Conservation (phyloP, 1,140 invertebrate species). For the Colletes gigas region DNA sequence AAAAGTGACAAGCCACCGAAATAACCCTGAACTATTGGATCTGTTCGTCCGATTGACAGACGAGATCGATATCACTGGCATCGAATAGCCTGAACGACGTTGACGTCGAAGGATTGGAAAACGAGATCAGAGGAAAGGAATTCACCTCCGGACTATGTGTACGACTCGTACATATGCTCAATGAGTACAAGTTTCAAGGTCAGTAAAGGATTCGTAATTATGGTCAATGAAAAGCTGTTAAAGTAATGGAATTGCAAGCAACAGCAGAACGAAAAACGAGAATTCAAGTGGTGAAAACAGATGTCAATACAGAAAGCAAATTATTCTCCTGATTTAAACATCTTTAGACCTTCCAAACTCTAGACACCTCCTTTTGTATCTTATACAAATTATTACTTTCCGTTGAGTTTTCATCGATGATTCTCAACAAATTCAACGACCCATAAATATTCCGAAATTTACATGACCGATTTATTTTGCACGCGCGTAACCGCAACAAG, state of each 20-base stretch:
- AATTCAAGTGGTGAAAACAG: neutral
- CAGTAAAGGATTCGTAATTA: conserved; percentile 36
- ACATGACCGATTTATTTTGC: neutral
- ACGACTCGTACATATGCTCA: conserved; percentile 9
- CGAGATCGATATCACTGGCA: conserved; percentile 11
- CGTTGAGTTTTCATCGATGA: no score
- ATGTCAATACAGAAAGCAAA: no score
- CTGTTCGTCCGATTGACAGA: neutral
- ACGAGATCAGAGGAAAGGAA: conserved; percentile 48
- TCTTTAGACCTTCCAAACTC: no score
- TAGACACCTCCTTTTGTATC: no score
- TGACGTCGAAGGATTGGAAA: neutral
- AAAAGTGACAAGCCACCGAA: neutral
- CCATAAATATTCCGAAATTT: no score
- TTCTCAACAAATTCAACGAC: no score
- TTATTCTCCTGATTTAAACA: no score
- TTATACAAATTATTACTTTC: no score
- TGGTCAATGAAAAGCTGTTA: conserved; percentile 27
- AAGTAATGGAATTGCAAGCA: neutral
- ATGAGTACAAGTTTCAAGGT: conserved; percentile 41
- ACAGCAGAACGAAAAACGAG: neutral
- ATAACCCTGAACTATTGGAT: conserved; percentile 9
- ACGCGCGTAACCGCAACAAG: neutral
- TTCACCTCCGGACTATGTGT: conserved; percentile 21
- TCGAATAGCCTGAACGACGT: neutral